These are phyloP conservation scores for Crotalus helleri DNA, from an alignment of 2,113 vertebrate species.

Conservation along the genomic window DNA sequence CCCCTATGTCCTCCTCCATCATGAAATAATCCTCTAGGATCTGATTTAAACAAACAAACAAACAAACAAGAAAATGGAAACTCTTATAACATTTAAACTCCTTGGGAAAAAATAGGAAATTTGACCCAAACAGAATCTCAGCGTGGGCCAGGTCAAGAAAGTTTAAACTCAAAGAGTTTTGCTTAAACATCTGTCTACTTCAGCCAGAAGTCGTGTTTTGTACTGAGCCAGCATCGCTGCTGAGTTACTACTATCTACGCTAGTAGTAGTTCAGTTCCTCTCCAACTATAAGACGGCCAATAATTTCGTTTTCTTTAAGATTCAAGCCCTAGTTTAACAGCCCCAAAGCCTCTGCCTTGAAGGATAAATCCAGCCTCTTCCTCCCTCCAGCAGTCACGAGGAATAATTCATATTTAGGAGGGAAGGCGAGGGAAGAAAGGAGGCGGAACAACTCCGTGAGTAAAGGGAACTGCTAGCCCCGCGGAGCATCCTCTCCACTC, in stretches of 20 bases:
- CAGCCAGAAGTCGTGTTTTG: background rate
- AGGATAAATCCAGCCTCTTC: background rate
- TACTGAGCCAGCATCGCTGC: background rate
- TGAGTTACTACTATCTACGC: background rate
- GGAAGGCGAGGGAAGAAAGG: background rate
- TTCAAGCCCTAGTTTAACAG: background rate
- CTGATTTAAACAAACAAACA: conserved; percentile 35
- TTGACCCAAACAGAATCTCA: background rate
- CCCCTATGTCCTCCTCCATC: conserved; percentile 71
- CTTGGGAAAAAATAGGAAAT: too few species aligned
- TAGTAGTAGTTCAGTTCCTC: background rate
- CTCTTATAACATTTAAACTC: background rate
- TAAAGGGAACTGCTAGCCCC: background rate
- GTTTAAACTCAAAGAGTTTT: background rate
- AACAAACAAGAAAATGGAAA: background rate
- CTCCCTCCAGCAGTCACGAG: background rate
- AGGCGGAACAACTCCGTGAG: background rate
- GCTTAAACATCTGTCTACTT: background rate
- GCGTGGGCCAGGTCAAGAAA: too few species aligned
- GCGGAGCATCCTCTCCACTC: background rate
- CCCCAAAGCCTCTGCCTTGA: background rate
- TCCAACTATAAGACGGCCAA: background rate
- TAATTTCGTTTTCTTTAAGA: background rate
- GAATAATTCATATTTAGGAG: background rate
- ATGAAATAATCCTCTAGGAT: conserved; percentile 76